A percentile compares a stretch with the other conserved stretches of the same genome.
phyloP scores from a whole-genome alignment of 2,797 vertebrate species.

The Pyrocephalus nanus region DNA sequence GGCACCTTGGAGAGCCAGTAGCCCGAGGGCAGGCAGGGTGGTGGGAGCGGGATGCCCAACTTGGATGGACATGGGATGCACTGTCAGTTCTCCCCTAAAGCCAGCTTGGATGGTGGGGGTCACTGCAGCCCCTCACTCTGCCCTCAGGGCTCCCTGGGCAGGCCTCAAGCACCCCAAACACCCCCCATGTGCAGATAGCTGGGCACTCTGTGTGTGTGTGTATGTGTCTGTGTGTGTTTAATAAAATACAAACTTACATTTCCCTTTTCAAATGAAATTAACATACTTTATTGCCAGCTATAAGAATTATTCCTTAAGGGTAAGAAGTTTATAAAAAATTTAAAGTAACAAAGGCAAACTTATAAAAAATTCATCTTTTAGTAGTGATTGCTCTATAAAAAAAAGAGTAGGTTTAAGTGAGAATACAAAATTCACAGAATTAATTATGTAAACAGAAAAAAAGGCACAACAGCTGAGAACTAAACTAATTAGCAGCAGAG shows the following conservation, averaged over 20 bases:
- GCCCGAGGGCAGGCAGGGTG: rapidly evolving
- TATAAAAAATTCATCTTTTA: constrained; percentile 79
- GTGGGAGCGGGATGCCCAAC: rapidly evolving
- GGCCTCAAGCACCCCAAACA: not conserved
- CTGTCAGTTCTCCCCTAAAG: not conserved
- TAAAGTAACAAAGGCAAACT: constrained; percentile 77
- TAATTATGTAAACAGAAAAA: constrained; percentile 67
- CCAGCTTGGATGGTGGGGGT: not conserved
- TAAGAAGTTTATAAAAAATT: constrained; percentile 76
- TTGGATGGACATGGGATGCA: rapidly evolving
- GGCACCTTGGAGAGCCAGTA: not conserved
- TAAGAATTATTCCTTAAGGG: constrained; percentile 72
- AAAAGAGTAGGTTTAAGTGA: constrained; percentile 64
- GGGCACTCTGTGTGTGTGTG: not conserved
- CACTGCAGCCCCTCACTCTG: not conserved
- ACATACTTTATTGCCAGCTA: constrained; percentile 67
- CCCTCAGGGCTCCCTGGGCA: not conserved
- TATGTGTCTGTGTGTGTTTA: not conserved
- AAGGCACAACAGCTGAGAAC: constrained; percentile 1
- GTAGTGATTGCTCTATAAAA: constrained; percentile 74
- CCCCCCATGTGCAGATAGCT: not conserved
- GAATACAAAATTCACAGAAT: constrained; percentile 62
- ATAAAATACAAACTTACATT: constrained; percentile 61
- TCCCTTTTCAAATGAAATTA: constrained; percentile 64
- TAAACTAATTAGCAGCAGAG: constrained; percentile 39